Percentiles rank a stretch among this genome's conserved stretches.
Evolutionary conservation across 1,140 invertebrate genomes (phyloP).

Genomic region (Eurosta solidaginis): DNA sequence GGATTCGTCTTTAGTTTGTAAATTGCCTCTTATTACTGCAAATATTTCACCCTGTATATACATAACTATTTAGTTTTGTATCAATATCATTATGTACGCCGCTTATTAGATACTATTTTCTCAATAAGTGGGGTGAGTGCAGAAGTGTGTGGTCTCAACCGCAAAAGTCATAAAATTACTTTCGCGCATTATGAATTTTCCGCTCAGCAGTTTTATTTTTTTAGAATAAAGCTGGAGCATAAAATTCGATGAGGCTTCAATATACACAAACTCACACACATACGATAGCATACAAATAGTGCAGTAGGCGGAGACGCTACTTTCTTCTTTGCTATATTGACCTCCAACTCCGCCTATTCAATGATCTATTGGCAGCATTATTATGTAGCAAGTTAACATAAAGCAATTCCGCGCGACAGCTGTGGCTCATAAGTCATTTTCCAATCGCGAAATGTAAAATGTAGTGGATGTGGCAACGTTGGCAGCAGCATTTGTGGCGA

Average conservation of each 20-base stretch:
- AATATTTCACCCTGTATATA: too few relatives aligned
- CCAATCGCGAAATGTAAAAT: slow-evolving; percentile 27
- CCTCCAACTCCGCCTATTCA: slow-evolving; percentile 15
- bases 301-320: not conserved
- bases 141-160: slow-evolving; percentile 42
- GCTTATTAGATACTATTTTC: slow-evolving; percentile 11
- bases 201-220: slow-evolving; percentile 18
- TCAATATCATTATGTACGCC: too few relatives aligned
- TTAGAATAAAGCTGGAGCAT: slow-evolving; percentile 48
- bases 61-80: not conserved
- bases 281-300: not conserved
- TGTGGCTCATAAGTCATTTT: slow-evolving; percentile 22
- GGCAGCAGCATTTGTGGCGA: not conserved
- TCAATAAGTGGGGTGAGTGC: not conserved
- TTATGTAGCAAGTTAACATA: slow-evolving; percentile 12
- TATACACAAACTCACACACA: slow-evolving; percentile 27
- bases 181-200: slow-evolving; percentile 60
- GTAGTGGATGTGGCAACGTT: too few relatives aligned
- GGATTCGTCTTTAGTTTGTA: too few relatives aligned
- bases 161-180: slow-evolving; percentile 59
- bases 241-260: slow-evolving; percentile 59
- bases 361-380: slow-evolving; percentile 3
- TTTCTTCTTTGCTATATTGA: not conserved
- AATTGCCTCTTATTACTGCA: too few relatives aligned
- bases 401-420: slow-evolving; percentile 6